Base-by-base conservation (phyloP, 2,888 invertebrate species). In the Amorpha juglandis region DNA sequence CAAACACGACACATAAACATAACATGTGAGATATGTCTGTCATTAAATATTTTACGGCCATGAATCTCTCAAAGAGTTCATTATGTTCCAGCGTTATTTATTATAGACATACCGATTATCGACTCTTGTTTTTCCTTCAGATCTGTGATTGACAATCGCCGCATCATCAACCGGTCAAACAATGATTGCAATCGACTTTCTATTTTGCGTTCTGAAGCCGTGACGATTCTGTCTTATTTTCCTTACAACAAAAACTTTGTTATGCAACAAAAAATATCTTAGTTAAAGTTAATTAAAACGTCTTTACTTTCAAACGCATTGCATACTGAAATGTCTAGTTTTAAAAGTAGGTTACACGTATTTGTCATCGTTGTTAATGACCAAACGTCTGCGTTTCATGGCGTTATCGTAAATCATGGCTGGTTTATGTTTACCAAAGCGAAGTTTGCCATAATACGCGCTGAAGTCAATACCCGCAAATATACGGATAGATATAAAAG, bases 161-260 rank as follows among this genome's bases (percentile, higher is more conserved):
- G 76, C 74, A 77, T 74, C 75, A 77, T 75, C 76, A 74, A 73
- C 76, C 79, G 78, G 73, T 76, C 74, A 79, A 78, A 76, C 74
- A 79, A 78, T 77, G 77, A 79, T 81, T 71, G 73, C 77, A 75
- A 78, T 80, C 75, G 76, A 86, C 88, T 89, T 89, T 89, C 89
- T 86, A 87, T 88, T 88, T 88, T 86, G 83, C 76, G 80, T 78
- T 81, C 80, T 77, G 75, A 76, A 75, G 74, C 81, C 82, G 83
- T 86, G 81, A 81, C 81, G 78, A 76, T 74, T 78, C 73, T 72
- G 72, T 72, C 68, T 71, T 74, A 72, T 74, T 68, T 67, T 67
- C 71, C 69, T 27, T 12, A 55, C 47, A 68, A 66, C 65, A 70
- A 69, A 71, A 58, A 71, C 68, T 66, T 64, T 19, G 38, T 71